Conservation (phyloP, 1,140 invertebrate genomes). For the Drosophila pruinosa region DNA sequence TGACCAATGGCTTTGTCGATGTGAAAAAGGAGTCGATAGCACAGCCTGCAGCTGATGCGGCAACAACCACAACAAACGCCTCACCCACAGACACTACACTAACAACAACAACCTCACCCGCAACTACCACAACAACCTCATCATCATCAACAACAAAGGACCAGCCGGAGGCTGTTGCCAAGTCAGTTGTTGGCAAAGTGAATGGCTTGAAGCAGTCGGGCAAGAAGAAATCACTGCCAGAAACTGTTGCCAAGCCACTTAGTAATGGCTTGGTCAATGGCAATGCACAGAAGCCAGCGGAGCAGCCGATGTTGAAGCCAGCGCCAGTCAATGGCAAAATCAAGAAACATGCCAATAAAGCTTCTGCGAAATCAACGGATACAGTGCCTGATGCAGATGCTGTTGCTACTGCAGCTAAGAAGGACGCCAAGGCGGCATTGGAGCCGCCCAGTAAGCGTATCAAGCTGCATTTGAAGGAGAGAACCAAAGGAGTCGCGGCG, state of each 20-base stretch:
- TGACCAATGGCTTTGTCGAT: constrained; percentile 12
- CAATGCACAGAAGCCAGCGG: constrained; percentile 12
- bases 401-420: constrained; percentile 1
- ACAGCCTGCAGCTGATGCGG: background rate
- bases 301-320: background rate
- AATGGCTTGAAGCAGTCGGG: constrained; percentile 46
- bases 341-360: constrained; percentile 17
- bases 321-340: constrained; percentile 39
- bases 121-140: background rate
- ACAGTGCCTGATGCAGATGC: background rate
- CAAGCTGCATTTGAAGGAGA: constrained; percentile 31
- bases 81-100: background rate
- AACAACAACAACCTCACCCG: background rate
- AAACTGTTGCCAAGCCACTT: constrained; percentile 6
- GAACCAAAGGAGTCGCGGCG: background rate
- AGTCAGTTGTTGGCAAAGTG: constrained; percentile 28
- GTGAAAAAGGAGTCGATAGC: background rate
- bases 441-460: constrained; percentile 45
- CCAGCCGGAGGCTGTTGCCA: background rate
- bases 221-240: background rate
- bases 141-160: background rate
- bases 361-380: background rate
- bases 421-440: no score
- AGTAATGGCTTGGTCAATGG: constrained; percentile 58
- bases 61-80: background rate